These are phyloP conservation scores for Linyphia triangularis DNA, from an alignment of 2,888 invertebrate species.

Conservation along the genomic window DNA sequence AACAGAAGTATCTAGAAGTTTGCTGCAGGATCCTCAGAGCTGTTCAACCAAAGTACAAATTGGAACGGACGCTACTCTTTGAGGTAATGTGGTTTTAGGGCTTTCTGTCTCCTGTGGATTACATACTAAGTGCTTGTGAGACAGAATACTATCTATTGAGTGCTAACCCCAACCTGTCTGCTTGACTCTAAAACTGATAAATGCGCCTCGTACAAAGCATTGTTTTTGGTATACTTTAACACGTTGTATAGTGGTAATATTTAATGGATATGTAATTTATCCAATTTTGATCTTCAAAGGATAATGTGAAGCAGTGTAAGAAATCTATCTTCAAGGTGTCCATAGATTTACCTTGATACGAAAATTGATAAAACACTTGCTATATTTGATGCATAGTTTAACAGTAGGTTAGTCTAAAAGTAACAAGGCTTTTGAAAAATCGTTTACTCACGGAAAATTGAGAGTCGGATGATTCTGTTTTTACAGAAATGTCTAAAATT, in stretches of 20 bases:
- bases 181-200: slow-evolving; percentile 65
- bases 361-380: too few species aligned
- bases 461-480: too few species aligned
- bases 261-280: neutral
- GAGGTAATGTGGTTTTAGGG: slow-evolving; percentile 70
- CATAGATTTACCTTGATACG: too few species aligned
- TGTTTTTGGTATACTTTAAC: slow-evolving; percentile 14
- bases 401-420: too few species aligned
- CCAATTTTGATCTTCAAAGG: too few species aligned
- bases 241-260: neutral
- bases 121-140: slow-evolving; percentile 70
- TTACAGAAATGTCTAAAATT: too few species aligned
- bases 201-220: slow-evolving; percentile 7
- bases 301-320: too few species aligned
- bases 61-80: slow-evolving; percentile 68
- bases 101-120: slow-evolving; percentile 63
- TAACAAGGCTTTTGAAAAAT: too few species aligned
- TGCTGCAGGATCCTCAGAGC: slow-evolving; percentile 49
- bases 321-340: too few species aligned
- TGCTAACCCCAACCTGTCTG: slow-evolving; percentile 58
- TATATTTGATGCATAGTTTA: too few species aligned
- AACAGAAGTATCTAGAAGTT: slow-evolving; percentile 50
- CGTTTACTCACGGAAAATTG: too few species aligned
- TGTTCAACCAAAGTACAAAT: slow-evolving; percentile 58
- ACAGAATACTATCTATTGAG: slow-evolving; percentile 38